Base-by-base conservation (phyloP, 1,140 invertebrate species). In the Eumeta japonica region DNA sequence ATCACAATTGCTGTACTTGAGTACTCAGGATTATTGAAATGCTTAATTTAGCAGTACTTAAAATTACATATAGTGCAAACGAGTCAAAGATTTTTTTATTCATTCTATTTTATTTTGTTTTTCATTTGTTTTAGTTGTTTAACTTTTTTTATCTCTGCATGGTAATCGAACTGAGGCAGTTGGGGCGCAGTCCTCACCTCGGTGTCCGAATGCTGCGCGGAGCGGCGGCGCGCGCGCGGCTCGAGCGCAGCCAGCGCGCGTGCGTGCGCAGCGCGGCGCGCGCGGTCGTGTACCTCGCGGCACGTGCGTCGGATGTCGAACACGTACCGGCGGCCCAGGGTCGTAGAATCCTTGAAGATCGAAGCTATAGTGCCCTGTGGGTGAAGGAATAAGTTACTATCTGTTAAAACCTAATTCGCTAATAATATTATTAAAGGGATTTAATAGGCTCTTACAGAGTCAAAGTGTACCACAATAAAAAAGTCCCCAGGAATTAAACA, bases 301-400 rank as follows among this genome's bases (percentile, higher is more conserved):
- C 88, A 90, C 16, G 90, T 93, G 53, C 88, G 81, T 16, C 86
- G 79, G 44, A 93, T 92, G 64, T 94, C 90, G 71, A 92, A 93
- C 16, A 93, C 88, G 66, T 92, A 94, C 27, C 89, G 88, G 48
- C 91, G 90, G 3, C 89, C 90, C 18, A 90, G 62, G 2, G 87
- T 87, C 16, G 89, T 89, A 52, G 91, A 88, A 70, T 92, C 90
- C 71, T 91, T 91, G 77, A 93, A 93, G 61, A 91, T 88, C 1
- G 90, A 92, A 37, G 88, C 88, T 50, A 94, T 88, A n/a, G 89
- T 92, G 37, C 90, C 90, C 80, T 84, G 68, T 7, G 46, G 29
- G n/a, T 12, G 14, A 30, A 10, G 7, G 14, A n/a, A 20, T 31
- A 35, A 36, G 4, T n/a, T 37, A 31, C 10, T 10, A 37, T 16